Conservation (phyloP, 2,113 vertebrate species). For the Pyrgilauda ruficollis region DNA sequence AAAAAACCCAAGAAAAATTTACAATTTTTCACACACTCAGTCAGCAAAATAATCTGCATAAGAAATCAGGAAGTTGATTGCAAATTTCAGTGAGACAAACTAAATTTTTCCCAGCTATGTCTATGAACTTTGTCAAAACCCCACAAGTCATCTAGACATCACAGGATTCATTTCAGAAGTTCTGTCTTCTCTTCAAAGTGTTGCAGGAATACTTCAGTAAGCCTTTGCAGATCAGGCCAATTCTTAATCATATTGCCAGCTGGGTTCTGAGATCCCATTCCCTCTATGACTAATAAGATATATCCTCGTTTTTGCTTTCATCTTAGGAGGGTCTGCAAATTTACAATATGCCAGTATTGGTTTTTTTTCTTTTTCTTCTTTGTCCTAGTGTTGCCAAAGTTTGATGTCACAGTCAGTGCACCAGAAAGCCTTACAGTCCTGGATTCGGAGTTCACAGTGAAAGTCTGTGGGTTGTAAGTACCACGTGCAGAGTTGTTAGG, state of each 20-base stretch:
- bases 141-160: background rate
- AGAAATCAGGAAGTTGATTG: background rate
- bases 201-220: background rate
- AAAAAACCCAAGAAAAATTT: background rate
- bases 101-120: background rate
- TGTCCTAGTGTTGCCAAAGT: conserved; percentile 65
- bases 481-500: background rate
- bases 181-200: background rate
- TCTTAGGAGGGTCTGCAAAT: background rate
- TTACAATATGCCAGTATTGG: background rate
- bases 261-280: background rate
- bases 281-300: background rate
- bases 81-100: background rate
- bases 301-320: background rate
- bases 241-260: background rate
- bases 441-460: conserved; percentile 43
- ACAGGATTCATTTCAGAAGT: background rate
- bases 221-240: background rate
- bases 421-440: conserved; percentile 53
- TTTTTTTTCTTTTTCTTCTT: background rate
- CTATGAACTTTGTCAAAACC: background rate
- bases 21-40: background rate
- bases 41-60: background rate
- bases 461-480: conserved; percentile 64
- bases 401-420: conserved; percentile 28